These are phyloP conservation scores for Todus mexicanus DNA, from an alignment of 2,797 vertebrate genomes.

Conservation along the genomic window DNA sequence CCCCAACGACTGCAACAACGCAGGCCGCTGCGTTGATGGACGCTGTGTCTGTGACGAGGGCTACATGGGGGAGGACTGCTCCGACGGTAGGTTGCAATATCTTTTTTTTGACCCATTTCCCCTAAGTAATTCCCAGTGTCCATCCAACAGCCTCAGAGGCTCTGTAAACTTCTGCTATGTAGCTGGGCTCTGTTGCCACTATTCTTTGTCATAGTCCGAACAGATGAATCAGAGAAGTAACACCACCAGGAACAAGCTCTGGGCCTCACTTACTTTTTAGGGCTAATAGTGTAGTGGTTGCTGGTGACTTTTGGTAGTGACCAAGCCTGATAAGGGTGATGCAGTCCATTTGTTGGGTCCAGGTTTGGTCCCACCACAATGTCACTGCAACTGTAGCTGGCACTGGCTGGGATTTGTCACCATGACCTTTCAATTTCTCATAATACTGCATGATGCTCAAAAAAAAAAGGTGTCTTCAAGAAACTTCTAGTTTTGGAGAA, in stretches of 20 bases:
- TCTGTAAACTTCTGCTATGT: background rate
- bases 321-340: background rate
- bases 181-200: background rate
- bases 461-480: background rate
- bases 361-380: background rate
- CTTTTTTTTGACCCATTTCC: background rate
- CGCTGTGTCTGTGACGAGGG: slow-evolving; percentile 87
- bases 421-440: background rate
- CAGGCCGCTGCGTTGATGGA: slow-evolving; percentile 83
- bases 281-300: accelerated
- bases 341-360: background rate
- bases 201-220: background rate
- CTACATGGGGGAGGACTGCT: slow-evolving; percentile 81
- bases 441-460: background rate
- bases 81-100: slow-evolving; percentile 75
- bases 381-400: background rate
- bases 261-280: background rate
- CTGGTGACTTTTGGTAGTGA: background rate
- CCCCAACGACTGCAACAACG: slow-evolving; percentile 57
- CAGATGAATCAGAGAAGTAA: background rate
- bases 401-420: background rate
- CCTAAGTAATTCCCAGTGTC: background rate
- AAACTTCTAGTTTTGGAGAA: background rate
- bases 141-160: background rate
- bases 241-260: background rate